Conservation (phyloP, 1,140 invertebrate genomes). For the Microplitis mediator region DNA sequence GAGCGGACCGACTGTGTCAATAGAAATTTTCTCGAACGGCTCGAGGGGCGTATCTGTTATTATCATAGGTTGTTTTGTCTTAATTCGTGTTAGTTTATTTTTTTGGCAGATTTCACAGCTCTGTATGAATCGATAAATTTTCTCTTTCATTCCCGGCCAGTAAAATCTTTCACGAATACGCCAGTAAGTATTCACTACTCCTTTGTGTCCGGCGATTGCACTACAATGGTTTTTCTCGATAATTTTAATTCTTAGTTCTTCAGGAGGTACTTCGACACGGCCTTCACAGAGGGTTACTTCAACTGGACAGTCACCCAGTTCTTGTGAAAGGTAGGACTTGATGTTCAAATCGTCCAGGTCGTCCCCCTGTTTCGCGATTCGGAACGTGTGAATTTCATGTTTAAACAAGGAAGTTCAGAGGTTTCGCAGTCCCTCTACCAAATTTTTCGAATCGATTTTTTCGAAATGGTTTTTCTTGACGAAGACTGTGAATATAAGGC, state of each 20-base stretch:
- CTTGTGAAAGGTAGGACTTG: too few species aligned
- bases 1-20: constrained; percentile 16
- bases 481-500: not conserved
- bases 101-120: too few species aligned
- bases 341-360: not conserved
- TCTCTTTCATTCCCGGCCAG: too few species aligned
- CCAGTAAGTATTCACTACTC: constrained; percentile 6
- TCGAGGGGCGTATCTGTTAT: constrained; percentile 12
- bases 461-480: too few species aligned
- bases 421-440: too few species aligned
- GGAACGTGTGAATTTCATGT: too few species aligned
- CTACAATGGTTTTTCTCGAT: too few species aligned
- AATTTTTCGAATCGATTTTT: too few species aligned
- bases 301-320: not conserved
- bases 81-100: not conserved
- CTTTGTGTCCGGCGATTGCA: constrained; percentile 23
- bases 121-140: too few species aligned
- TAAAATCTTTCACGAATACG: too few species aligned
- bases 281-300: constrained; percentile 1
- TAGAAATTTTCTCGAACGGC: constrained; percentile 26
- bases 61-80: constrained; percentile 1
- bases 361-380: not conserved
- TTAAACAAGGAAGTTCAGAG: too few species aligned
- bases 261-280: not conserved
- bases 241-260: too few species aligned